Conservation (phyloP, 2,888 invertebrate species). For the Caenorhabditis sp. region DNA sequence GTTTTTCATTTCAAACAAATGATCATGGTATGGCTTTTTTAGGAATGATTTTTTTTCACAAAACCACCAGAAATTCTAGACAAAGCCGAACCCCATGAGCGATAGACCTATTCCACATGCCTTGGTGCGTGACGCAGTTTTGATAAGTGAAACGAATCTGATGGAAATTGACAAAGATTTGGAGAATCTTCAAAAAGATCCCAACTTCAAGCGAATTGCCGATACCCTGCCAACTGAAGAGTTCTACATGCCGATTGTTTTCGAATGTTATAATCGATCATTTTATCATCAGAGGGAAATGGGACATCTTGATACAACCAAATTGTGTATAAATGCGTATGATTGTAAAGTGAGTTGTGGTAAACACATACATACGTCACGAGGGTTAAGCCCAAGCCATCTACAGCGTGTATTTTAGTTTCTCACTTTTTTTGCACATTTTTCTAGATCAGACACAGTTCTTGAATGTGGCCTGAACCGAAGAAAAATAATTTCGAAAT, state of each 20-base stretch:
- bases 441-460: too few species aligned
- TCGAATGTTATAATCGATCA: conserved; percentile 25
- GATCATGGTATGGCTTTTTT: conserved; percentile 13
- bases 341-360: too few species aligned
- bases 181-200: conserved; percentile 16
- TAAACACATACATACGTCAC: too few species aligned
- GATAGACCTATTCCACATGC: neutral
- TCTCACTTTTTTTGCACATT: too few species aligned
- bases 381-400: too few species aligned
- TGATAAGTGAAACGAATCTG: conserved; percentile 28
- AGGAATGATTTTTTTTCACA: too few species aligned
- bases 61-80: too few species aligned
- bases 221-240: neutral
- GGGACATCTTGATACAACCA: neutral
- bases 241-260: conserved; percentile 21
- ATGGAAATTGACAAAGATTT: conserved; percentile 27
- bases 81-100: conserved; percentile 6
- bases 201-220: neutral
- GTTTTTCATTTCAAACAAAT: conserved; percentile 31
- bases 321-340: neutral
- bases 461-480: too few species aligned
- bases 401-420: too few species aligned
- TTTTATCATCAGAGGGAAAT: conserved; percentile 14
- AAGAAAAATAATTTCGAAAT: too few species aligned
- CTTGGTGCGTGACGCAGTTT: conserved; percentile 4